Percentiles rank a stretch among this genome's conserved stretches.
Evolutionary conservation across 2,888 invertebrate species (phyloP).

Genomic region (Ormyrus pomaceus): DNA sequence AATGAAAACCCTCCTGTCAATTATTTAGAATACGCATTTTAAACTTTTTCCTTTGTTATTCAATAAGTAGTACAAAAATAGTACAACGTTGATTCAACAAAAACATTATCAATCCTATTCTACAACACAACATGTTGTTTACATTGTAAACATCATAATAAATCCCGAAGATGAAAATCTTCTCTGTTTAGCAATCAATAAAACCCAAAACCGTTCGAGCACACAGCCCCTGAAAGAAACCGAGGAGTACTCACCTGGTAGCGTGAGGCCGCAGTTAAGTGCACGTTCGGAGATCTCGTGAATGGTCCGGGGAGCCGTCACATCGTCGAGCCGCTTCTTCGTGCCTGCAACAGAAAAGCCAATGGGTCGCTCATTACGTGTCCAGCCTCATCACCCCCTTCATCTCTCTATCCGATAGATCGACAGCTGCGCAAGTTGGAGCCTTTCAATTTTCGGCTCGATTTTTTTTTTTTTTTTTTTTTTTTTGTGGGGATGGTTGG

Average conservation of each 20-base stretch:
- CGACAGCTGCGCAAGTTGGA: neutral
- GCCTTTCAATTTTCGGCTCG: neutral
- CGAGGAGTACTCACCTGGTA: conserved; percentile 79
- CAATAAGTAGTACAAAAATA: no score
- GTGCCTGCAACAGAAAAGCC: conserved; percentile 73
- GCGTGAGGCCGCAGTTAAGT: conserved; percentile 82
- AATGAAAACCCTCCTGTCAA: no score
- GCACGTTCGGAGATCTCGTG: conserved; percentile 82
- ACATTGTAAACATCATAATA: no score
- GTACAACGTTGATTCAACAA: no score
- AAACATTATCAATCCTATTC: no score
- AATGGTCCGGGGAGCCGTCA: conserved; percentile 80
- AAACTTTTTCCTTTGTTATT: no score
- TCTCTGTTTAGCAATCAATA: no score
- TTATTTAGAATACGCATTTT: no score
- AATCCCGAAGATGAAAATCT: no score
- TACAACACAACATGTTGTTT: no score
- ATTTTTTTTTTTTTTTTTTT: neutral
- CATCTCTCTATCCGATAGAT: neutral
- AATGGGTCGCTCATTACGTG: neutral
- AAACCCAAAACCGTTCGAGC: neutral
- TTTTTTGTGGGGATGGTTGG: neutral
- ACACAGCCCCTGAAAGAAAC: no score
- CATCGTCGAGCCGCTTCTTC: conserved; percentile 76
- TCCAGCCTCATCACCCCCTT: no score